phyloP scores from a whole-genome alignment of 2,797 vertebrate species.

The Atherinosoma microstoma region DNA sequence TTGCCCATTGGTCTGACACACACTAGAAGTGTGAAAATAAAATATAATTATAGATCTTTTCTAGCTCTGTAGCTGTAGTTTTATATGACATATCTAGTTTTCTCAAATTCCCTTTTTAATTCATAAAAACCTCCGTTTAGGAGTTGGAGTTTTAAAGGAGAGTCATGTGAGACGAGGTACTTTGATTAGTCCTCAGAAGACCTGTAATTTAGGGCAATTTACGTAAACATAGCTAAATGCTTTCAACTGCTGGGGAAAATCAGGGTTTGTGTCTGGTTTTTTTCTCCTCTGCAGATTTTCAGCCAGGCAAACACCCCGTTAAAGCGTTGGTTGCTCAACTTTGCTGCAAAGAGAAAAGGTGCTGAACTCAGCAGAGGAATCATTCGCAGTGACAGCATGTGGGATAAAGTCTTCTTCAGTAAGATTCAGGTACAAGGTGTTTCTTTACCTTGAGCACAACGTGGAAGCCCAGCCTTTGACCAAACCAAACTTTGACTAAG shows the following conservation, averaged over 20 bases:
- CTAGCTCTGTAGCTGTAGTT: neutral
- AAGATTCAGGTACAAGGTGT: conserved; percentile 91
- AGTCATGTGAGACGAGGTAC: neutral
- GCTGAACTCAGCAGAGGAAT: conserved; percentile 91
- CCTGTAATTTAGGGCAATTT: neutral
- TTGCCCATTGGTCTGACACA: neutral
- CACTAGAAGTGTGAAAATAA: neutral
- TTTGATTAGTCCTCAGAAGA: neutral
- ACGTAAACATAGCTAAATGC: neutral
- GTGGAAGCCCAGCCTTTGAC: neutral
- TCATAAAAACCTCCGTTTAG: neutral
- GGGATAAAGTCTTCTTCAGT: conserved; percentile 97
- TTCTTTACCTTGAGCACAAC: neutral
- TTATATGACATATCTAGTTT: neutral
- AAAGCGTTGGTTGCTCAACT: conserved; percentile 96
- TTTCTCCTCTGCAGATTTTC: conserved; percentile 87
- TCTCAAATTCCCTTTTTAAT: neutral
- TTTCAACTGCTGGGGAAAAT: neutral
- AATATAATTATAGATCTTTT: neutral
- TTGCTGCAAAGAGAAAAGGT: conserved; percentile 93
- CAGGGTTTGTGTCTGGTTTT: neutral
- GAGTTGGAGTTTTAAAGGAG: no score
- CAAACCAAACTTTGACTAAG: neutral
- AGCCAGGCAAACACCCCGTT: conserved; percentile 92
- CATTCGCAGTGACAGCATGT: conserved; percentile 93